Base-by-base conservation (phyloP, 2,797 vertebrate genomes). In the Xiphorhynchus erythropygius region DNA sequence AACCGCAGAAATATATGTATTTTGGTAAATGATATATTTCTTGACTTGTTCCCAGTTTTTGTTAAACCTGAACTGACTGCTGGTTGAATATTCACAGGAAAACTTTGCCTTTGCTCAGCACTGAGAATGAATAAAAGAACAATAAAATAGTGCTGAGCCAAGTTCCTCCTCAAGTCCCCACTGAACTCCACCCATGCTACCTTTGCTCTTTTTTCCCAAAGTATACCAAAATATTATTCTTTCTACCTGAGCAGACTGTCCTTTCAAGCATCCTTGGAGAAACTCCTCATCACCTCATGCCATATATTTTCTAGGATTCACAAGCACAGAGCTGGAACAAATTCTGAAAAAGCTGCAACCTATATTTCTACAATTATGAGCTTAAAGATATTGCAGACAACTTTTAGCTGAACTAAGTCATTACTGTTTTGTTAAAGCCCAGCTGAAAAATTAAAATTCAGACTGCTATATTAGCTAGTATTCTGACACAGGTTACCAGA, bases 401-500 rank as follows among this genome's bases (percentile, higher is more conserved):
- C 62, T 81, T 87, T 77, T 73, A 57, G 55, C 30, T 46, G 44
- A 74, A 47, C 0, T 3, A 78, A 76, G 33, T 32, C 18, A 56
- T 39, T 68, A 24, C 4, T 63, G 7, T 27, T 46, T 83, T 68
- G 5, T 68, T 82, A 56, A 80, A 93, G 7, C 13, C 57, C 59
- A 68, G 32, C 3, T 83, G 64, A 81, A 88, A 94, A 94, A 83
- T 35, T 78, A 78, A 87, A 93, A 93, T 84, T 64, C 76, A 78
- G n/a, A 25, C 16, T 49, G 35, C 30, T 70, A 5, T 47, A 75
- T 68, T 49, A 96, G 24, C 44, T 18, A 41, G 18, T 32, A n/a
- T 70, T 91, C 55, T 85, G 76, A 84, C n/a, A 94, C 19, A 91
- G 41, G 67, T 90, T 93, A 83, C 50, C 78, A 56, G 55, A 86